Base-by-base conservation (phyloP, 2,888 invertebrate genomes). In the Pedicia rivosa region DNA sequence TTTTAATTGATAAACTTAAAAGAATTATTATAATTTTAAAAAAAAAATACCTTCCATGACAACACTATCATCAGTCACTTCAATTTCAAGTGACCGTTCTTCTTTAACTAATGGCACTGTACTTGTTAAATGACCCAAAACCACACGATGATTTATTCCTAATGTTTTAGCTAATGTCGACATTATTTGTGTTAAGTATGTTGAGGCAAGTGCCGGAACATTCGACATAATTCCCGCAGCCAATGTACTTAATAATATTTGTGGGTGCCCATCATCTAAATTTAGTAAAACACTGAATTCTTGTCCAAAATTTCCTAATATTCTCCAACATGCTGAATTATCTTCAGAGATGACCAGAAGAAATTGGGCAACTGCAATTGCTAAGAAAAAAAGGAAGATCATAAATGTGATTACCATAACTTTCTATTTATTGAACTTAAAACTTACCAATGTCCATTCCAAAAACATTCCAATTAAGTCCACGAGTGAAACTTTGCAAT, bases 291-390 rank as follows among this genome's bases (percentile, higher is more conserved):
- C 62, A 12, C 66, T 50, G 22, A 65, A 56, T 27, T 56, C 61
- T 34, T 64, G 63, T 31, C 67, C 64, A 34, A 59, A 63, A 14
- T 58, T 50, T 45, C 66, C 65, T n/a, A 76, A 58, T 45, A 68
- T 64, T 22, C 58, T 56, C 52, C 70, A 64, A 1, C 72, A 70
- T 39, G 57, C 52, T 1, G 66, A 58, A 55, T 81, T 81, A 44
- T 79, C 76, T 57, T 82, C 82, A 1, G 76, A 68, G 27, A 79
- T 67, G 5, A 78, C 76, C 48, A 78, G 65, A 6, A 81, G 55
- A 49, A 77, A 79, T 48, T 80, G 78, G 27, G 74, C 67, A 41
- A 68, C 65, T 14, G 69, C 65, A 44, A 64, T 65, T 3, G 67
- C 62, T 42, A 39, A 26, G 20, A 20, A 20, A 20, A n/a, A 27